A percentile compares a stretch with the other conserved stretches of the same genome.
phyloP scores from a whole-genome alignment of 2,113 vertebrate genomes.

The Oncorhynchus mykiss region DNA sequence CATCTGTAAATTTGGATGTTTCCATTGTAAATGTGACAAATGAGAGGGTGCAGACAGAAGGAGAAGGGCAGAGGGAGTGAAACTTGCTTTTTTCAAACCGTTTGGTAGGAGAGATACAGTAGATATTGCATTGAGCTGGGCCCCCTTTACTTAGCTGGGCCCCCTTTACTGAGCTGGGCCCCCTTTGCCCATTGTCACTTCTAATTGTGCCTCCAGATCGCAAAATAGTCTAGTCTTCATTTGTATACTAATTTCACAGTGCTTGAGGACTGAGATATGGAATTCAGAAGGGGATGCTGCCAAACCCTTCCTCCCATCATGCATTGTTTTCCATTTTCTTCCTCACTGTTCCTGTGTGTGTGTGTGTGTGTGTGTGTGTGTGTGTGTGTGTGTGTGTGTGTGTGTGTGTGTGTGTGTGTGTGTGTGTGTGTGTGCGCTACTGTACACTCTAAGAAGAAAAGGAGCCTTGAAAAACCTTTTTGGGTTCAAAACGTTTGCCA shows the following conservation, averaged over 20 bases:
- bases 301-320: slow-evolving; percentile 14
- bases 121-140: slow-evolving; percentile 1
- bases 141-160: neutral
- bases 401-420: too few relatives aligned
- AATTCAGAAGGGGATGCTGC: slow-evolving; percentile 14
- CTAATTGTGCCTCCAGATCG: slow-evolving; percentile 38
- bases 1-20: slow-evolving; percentile 81
- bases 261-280: slow-evolving; percentile 36
- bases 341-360: neutral
- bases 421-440: too few relatives aligned
- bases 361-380: too few relatives aligned
- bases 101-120: neutral
- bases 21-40: slow-evolving; percentile 79
- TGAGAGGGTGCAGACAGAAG: slow-evolving; percentile 58
- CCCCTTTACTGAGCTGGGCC: slow-evolving; percentile 6
- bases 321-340: neutral
- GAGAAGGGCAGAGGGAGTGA: slow-evolving; percentile 19
- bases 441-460: too few relatives aligned
- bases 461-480: too few relatives aligned
- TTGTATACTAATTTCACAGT: slow-evolving; percentile 48
- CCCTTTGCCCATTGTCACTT: slow-evolving; percentile 35
- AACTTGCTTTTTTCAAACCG: neutral
- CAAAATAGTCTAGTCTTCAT: slow-evolving; percentile 27
- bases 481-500: too few relatives aligned
- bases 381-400: too few relatives aligned